A percentile compares a stretch with the other conserved stretches of the same genome.
Evolutionary conservation across 2,113 vertebrate genomes (phyloP).

Genomic region (Macrotus californicus): DNA sequence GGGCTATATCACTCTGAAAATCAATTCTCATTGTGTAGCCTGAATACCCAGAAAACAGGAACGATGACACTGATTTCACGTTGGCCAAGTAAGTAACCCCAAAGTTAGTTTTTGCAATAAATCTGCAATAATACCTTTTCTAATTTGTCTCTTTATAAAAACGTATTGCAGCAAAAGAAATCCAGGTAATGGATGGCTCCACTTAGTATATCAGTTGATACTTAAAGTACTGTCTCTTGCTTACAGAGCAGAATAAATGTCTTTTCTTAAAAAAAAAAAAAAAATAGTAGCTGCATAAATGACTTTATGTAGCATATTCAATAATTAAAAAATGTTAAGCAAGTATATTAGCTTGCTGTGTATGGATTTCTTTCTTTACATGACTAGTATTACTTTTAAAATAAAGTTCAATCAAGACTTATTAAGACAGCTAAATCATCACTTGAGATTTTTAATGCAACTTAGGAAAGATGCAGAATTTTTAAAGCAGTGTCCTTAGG

Average conservation of each 20-base stretch:
- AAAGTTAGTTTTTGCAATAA: conserved; percentile 19
- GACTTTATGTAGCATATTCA: neutral
- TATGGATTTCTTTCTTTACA: neutral
- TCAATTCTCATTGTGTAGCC: conserved; percentile 47
- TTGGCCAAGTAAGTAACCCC: neutral
- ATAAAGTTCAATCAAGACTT: neutral
- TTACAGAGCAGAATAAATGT: conserved; percentile 31
- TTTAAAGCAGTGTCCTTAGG: neutral
- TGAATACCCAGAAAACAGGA: conserved; percentile 45
- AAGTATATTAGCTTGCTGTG: neutral
- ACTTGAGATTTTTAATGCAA: neutral
- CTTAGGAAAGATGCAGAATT: neutral
- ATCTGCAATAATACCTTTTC: neutral
- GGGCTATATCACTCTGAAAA: conserved; percentile 47
- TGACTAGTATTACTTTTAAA: neutral
- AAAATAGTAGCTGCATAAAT: neutral
- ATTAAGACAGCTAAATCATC: neutral
- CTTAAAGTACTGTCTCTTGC: neutral
- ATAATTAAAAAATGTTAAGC: neutral
- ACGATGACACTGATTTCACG: conserved; percentile 24
- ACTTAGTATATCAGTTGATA: neutral
- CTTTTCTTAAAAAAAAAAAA: neutral
- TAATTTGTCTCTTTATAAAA: conserved; percentile 13
- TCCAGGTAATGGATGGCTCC: neutral
- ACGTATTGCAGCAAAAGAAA: neutral